Conservation (phyloP, 2,888 invertebrate species). For the Limnephilus lunatus region DNA sequence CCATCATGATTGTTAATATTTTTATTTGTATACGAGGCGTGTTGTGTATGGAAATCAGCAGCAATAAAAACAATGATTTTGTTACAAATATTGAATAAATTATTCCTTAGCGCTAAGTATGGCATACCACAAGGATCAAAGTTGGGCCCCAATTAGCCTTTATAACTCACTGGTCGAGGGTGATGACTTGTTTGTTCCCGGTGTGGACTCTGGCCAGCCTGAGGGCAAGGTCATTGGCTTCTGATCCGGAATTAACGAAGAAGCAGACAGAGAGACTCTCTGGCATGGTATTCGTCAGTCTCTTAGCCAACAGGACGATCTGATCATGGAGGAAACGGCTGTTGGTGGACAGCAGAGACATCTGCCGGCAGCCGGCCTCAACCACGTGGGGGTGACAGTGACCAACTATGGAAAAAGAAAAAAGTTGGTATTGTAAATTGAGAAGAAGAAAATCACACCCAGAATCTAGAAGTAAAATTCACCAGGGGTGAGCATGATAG, state of each 20-base stretch:
- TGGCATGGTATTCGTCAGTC: conserved; percentile 90
- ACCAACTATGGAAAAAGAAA: conserved; percentile 83
- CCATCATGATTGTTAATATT: not conserved
- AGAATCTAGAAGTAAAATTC: not conserved
- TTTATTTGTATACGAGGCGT: not conserved
- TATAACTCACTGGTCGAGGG: conserved; percentile 95
- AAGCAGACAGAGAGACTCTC: conserved; percentile 92
- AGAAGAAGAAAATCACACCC: too few relatives aligned
- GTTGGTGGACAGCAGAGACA: conserved; percentile 95
- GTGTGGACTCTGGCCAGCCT: conserved; percentile 94
- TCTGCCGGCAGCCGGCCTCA: conserved; percentile 92
- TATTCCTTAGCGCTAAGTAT: not conserved
- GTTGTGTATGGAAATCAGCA: not conserved
- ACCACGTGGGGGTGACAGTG: conserved; percentile 98
- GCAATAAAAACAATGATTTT: not conserved
- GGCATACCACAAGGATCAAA: conserved; percentile 11
- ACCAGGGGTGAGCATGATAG: too few relatives aligned
- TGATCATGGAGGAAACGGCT: conserved; percentile 98
- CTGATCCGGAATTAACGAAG: conserved; percentile 98
- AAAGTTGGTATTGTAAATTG: not conserved
- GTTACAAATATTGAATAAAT: not conserved
- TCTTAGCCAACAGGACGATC: conserved; percentile 92
- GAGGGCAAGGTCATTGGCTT: conserved; percentile 98
- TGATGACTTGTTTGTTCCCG: conserved; percentile 91
- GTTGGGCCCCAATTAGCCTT: not conserved